Evolutionary conservation across 1,140 invertebrate species (phyloP), one percentile per base, ranked within the genome.

Genomic region (Maconellicoccus hirsutus): DNA sequence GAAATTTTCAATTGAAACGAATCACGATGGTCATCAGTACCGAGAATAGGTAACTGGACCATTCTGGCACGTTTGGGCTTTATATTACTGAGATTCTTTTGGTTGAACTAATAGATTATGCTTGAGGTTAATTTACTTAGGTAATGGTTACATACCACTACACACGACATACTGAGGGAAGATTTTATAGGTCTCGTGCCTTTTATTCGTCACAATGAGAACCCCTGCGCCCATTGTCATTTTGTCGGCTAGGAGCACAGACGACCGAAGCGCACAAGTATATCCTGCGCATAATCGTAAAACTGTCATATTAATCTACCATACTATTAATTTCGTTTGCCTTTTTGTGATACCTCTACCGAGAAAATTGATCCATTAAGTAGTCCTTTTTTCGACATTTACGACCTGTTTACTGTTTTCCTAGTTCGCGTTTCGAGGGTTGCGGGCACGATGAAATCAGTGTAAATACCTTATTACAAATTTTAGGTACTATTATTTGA

Each of bases 241-340:
- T 52, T 52, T 19, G 42, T 52, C 42, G 42, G 42, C 42, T 52
- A 52, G 2, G 42, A 7, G 6, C 16, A 52, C 42, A 52, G 3
- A 33, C 16, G n/a, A 16, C 16, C 42, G 4, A 52, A 4, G 42
- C 16, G 42, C n/a, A 52, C 42, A 16, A 52, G 42, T 3, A 19
- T 16, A 52, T 52, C 10, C 42, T 52, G 42, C 42, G 42, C 42
- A 52, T 52, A 52, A 52, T 52, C 42, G 42, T 52, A 52, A 52
- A 52, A 52, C 42, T 52, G 42, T 52, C 42, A 52, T 52, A 52
- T 52, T 52, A 52, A 52, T 52, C 42, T 52, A 52, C 42, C 42
- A 52, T 52, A 52, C 42, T 52, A 52, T 52, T 52, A 52, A 52
- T 52, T 52, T 52, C 42, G 42, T 52, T 52, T 19, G 16, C 42